Conservation (phyloP, 2,888 invertebrate genomes). For the Nematopogon swammerdamellus region DNA sequence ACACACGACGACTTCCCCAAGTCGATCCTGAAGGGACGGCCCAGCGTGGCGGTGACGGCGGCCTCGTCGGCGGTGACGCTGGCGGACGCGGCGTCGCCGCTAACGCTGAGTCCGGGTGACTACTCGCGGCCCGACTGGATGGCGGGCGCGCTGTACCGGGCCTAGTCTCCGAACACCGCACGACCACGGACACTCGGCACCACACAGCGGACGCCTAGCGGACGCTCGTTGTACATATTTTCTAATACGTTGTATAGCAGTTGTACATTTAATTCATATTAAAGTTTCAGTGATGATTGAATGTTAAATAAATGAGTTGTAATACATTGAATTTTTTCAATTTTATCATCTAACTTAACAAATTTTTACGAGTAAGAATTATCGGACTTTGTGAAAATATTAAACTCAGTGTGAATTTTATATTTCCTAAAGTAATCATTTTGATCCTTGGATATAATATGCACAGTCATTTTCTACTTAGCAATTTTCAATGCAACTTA, state of each 20-base stretch:
- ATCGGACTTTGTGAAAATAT: no score
- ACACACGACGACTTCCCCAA: slow-evolving; percentile 49
- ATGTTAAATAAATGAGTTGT: not conserved
- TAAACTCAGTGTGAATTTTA: no score
- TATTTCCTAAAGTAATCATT: no score
- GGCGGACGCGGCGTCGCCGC: slow-evolving; percentile 38
- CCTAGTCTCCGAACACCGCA: slow-evolving; percentile 17
- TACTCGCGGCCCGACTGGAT: slow-evolving; percentile 44
- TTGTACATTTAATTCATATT: not conserved
- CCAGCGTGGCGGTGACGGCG: slow-evolving; percentile 48
- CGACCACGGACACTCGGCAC: not conserved
- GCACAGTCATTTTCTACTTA: no score
- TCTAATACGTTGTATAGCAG: not conserved
- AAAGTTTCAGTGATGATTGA: not conserved
- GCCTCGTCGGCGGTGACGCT: slow-evolving; percentile 40
- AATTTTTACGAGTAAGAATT: no score
- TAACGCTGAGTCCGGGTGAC: slow-evolving; percentile 39
- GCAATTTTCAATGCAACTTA: no score
- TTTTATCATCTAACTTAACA: no score
- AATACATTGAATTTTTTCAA: not conserved
- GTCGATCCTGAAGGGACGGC: slow-evolving; percentile 56
- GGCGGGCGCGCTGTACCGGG: slow-evolving; percentile 42
- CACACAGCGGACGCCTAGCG: not conserved
- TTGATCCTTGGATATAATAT: no score
- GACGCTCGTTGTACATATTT: not conserved